Base-by-base conservation (phyloP, 2,797 vertebrate genomes). In the Leontopithecus rosalia region DNA sequence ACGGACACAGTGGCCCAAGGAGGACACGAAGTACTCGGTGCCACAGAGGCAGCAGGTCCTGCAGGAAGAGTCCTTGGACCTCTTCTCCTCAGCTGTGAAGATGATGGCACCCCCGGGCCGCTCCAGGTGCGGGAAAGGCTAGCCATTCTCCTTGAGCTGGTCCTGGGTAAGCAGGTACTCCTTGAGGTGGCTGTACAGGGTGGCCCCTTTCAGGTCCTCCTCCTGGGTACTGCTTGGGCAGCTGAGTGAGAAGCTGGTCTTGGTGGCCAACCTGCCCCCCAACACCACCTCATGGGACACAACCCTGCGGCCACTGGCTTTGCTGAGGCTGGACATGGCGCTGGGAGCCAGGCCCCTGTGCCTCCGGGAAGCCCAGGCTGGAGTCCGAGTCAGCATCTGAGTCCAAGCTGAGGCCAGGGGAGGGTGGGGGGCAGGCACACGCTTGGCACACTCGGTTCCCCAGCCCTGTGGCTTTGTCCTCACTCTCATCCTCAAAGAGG, bases 31-130 rank as follows among this genome's bases (percentile, higher is more conserved):
- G 97, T 99, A 99, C 97, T 99, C 99, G 0, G 99, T 94, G n/a
- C 99, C 99, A 48, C 99, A 99, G 80, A 99, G 99, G 92, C 99
- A 99, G 98, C 99, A 99, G 36, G 99, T 97, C 96, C 99, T 99
- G 96, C 97, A 98, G 50, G 99, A 99, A 0, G 99, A 97, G 96
- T 99, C 99, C 13, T 89, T 48, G 0, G 97, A 97, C 97, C 99
- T 99, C 98, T 99, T 99, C 98, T 99, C 99, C 4, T 99, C 99
- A 0, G 98, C 96, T 28, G 99, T 99, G 98, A 98, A 98, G 76
- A 99, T 95, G 11, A 99, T 1, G 0, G 99, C 99, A 0, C 99
- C 99, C 1, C 99, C 99, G 0, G 99, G 77, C 8, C 98, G 98
- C 64, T 99, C 99, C 0, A 99, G 99, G 98, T 99, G 99, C 0